Conservation (phyloP, 2,888 invertebrate genomes). For the Willowsia nigromaculata region DNA sequence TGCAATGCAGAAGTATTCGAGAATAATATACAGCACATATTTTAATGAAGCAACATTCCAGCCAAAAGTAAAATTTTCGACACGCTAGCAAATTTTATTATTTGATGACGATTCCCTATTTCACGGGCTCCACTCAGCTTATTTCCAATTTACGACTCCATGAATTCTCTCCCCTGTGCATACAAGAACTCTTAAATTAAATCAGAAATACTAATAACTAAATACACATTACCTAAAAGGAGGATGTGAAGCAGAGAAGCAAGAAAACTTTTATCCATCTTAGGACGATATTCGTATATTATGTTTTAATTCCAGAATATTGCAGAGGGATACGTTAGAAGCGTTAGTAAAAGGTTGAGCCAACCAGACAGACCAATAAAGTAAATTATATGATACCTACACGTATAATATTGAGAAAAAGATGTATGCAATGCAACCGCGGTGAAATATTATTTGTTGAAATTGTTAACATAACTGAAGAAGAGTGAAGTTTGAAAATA, state of each 20-base stretch:
- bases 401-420: no score
- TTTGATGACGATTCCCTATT: neutral
- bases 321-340: neutral
- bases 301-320: no score
- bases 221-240: neutral
- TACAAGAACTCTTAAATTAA: neutral
- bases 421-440: neutral
- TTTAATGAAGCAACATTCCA: neutral
- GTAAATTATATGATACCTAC: conserved; percentile 14
- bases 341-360: neutral
- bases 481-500: conserved; percentile 63
- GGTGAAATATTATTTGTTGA: conserved; percentile 65
- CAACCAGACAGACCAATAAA: neutral
- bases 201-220: conserved; percentile 1
- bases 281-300: no score
- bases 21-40: no score
- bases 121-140: conserved; percentile 22
- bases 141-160: conserved; percentile 45
- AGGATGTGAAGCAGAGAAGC: neutral
- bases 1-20: no score
- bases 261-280: neutral
- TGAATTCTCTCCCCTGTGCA: neutral
- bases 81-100: conserved; percentile 22
- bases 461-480: conserved; percentile 57
- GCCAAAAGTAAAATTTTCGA: neutral